Conservation (phyloP, 64 coral and sea anemone genomes). For the Stichodactyla mertensii region DNA sequence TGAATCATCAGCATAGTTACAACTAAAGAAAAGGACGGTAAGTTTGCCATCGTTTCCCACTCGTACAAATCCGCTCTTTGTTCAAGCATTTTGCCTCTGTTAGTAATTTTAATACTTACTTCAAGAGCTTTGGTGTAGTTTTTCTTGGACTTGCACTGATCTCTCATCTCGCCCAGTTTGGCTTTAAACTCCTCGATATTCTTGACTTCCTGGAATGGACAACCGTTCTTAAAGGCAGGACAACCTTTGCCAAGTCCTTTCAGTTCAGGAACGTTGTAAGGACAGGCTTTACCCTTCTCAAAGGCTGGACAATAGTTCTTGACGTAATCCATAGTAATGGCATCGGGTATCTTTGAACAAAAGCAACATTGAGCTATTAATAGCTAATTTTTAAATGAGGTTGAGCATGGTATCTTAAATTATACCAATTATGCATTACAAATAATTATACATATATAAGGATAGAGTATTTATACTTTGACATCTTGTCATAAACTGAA, state of each 20-base stretch:
- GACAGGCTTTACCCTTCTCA: conserved; percentile 22
- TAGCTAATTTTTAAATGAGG: no score
- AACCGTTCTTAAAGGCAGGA: conserved; percentile 24
- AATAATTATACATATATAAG: no score
- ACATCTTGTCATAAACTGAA: no score
- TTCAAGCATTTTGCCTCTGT: no score
- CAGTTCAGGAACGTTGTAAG: conserved; percentile 17
- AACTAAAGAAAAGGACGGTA: no score
- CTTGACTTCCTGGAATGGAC: conserved; percentile 25
- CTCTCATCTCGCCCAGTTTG: conserved; percentile 34
- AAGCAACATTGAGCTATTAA: no score
- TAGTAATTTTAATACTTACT: not conserved
- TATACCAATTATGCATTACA: no score
- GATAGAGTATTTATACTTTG: no score
- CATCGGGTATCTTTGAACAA: not conserved
- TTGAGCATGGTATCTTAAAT: no score
- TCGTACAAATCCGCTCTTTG: no score
- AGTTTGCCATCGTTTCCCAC: no score
- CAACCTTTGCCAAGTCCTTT: conserved; percentile 39
- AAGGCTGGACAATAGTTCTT: conserved; percentile 1
- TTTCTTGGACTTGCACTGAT: conserved; percentile 33
- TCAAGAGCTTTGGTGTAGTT: conserved; percentile 34
- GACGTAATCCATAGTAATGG: not conserved
- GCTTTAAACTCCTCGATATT: conserved; percentile 22
- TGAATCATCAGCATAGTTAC: no score